Base-by-base conservation (phyloP, 2,797 vertebrate species). In the Phoebastria nigripes region DNA sequence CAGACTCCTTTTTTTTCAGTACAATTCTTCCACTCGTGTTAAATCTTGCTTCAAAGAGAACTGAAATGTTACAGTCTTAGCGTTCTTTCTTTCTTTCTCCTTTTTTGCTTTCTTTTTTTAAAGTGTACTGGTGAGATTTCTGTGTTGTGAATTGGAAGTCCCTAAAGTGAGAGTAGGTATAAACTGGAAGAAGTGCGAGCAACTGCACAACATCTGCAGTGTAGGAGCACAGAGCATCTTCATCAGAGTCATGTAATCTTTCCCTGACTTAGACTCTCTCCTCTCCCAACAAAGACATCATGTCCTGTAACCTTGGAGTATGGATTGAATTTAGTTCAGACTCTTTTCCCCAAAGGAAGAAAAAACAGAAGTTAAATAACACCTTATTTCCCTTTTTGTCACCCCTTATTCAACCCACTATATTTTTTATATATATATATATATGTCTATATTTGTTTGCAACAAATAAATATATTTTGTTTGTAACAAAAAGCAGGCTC, bases 1-100 rank as follows among this genome's bases (percentile, higher is more conserved):
- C 97, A 97, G 97, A 93, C 91, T 96, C 96, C 95, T 89, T 97
- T 97, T 94, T 93, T 95, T 95, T 88, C 94, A 96, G 94, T 94
- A 97, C 97, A 97, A 93, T 97, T 97, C 97, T 96, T 95, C 96
- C 93, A 97, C 96, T 98, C 96, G 97, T 97, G 95, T 96, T 97
- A 97, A 97, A 92, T 91, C 83, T 95, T 93, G 78, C 93, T 97
- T 98, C 94, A 97, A 96, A 97, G 96, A 96, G 90, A 96, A 67
- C 92, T 94, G 93, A 97, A 97, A 94, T 94, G 97, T 97, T 97
- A 97, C 91, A 97, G 78, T 94, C 83, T 72, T 94, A 59, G 71
- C 4, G 35, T 94, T 89, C 86, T 35, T 8, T 29, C 6, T 59
- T 59, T 39, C 25, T 37, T 54, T 31, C 52, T 31, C 58, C 12